Evolutionary conservation across 2,888 invertebrate genomes (phyloP), one percentile per base, ranked within the genome.

Genomic region (Leucophora obtusa): DNA sequence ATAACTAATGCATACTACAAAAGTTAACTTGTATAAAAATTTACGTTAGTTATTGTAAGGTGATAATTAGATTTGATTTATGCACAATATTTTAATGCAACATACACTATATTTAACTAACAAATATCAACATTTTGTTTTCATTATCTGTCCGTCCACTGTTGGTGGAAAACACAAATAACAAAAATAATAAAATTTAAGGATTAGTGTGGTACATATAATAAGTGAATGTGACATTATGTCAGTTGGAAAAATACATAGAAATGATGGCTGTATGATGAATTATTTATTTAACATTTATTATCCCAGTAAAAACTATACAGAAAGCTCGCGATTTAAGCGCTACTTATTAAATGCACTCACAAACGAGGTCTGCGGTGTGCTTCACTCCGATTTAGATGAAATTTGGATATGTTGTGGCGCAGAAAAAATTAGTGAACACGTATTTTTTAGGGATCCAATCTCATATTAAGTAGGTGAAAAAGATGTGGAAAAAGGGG

Each of bases 41-140:
- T 11, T 35, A 58, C 28, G 56, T 70, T 38, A 66, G 21, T 70
- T 75, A 71, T 56, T 56, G 66, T 51, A 54, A 47, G 62, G 78
- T 62, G 82, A 72, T 79, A 82, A 79, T 79, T 75, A 69, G 75
- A 69, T 79, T 74, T 79, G 82, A 82, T 82, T 82, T 82, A 82
- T 82, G 71, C 63, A 14, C 51, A 72, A 28, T 63, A 56, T 65
- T 63, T 80, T 58, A 51, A 35, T 47, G 63, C 21, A 35, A 18
- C 28, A 28, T 28, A 69, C 56, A 75, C 35, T 66, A 79, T 70
- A 75, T 63, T 76, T 76, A 28, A 18, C 43, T 38, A 72, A 47
- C 24, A 43, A 70, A 50, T 14, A 24, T 9, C 58, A 70, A 18
- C 70, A 24, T 70, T 76, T 76, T 63, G 69, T 70, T 76, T 15